Conservation (phyloP, 2,113 vertebrate species). For the Lophotis ruficrista region DNA sequence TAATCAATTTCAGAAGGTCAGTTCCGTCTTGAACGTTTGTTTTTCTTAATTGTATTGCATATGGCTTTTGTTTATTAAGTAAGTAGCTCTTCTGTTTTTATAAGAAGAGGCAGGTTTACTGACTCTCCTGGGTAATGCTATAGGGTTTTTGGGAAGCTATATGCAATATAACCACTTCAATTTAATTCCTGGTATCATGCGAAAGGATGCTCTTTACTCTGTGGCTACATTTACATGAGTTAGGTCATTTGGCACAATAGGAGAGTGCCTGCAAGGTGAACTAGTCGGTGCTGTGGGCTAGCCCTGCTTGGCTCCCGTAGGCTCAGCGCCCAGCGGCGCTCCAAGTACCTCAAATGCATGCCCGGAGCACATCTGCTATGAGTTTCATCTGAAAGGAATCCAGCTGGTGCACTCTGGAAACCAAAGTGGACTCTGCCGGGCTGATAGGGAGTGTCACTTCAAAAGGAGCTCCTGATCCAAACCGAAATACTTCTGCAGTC, state of each 20-base stretch:
- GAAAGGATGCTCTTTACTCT: not conserved
- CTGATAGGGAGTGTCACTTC: slow-evolving; percentile 1
- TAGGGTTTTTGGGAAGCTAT: not conserved
- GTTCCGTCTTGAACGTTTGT: not conserved
- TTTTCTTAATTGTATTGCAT: not conserved
- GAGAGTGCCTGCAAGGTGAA: not conserved
- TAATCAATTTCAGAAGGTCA: not conserved
- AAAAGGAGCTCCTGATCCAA: not conserved
- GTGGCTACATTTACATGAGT: not conserved
- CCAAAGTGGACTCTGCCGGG: not conserved
- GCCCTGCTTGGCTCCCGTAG: not conserved
- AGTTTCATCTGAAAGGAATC: slow-evolving; percentile 17
- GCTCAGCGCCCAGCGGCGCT: not conserved
- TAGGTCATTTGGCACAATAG: not conserved
- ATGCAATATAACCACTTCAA: not conserved
- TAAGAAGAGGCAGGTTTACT: not conserved
- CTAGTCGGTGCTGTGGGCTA: not conserved
- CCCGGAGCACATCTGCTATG: not conserved
- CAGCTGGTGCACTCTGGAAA: not conserved
- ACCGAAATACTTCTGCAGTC: not conserved
- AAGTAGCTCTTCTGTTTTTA: not conserved
- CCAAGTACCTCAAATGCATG: not conserved
- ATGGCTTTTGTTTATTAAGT: not conserved
- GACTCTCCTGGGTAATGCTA: not conserved
- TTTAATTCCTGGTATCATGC: not conserved